Conservation (phyloP, 2,113 vertebrate genomes). For the Tetraodon nigroviridis region DNA sequence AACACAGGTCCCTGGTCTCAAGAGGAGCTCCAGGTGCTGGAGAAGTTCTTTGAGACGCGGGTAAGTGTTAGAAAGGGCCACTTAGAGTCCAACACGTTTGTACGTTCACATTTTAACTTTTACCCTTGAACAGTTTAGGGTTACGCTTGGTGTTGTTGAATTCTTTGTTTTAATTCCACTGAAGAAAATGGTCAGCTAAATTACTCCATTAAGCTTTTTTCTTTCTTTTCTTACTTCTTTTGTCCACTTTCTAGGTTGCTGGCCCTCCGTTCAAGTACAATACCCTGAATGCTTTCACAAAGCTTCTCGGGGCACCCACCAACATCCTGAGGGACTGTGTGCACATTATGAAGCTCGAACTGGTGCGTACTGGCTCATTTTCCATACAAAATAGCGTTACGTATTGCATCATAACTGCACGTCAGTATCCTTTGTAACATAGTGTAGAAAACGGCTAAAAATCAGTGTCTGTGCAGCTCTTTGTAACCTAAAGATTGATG, state of each 20-base stretch:
- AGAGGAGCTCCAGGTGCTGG: slow-evolving; percentile 94
- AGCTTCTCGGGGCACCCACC: slow-evolving; percentile 91
- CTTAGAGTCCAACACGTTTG: not conserved
- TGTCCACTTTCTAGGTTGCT: slow-evolving; percentile 79
- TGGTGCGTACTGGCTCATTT: slow-evolving; percentile 77
- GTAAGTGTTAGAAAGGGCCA: slow-evolving; percentile 60
- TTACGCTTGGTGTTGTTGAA: too few species aligned
- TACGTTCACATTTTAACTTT: not conserved
- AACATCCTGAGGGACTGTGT: slow-evolving; percentile 98
- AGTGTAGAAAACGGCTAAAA: not conserved
- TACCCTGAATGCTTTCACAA: slow-evolving; percentile 98
- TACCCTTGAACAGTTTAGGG: not conserved
- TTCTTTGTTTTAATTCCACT: too few species aligned
- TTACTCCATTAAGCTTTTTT: not conserved
- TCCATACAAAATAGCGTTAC: not conserved
- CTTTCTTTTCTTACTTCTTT: not conserved
- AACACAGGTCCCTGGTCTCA: slow-evolving; percentile 95
- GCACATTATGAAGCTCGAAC: slow-evolving; percentile 97
- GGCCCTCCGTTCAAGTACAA: slow-evolving; percentile 99
- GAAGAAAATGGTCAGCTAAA: not conserved
- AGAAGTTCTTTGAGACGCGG: slow-evolving; percentile 98
- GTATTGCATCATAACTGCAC: not conserved
- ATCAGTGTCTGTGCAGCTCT: not conserved
- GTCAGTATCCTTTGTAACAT: not conserved
- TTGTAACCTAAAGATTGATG: not conserved